A percentile compares a stretch with the other conserved stretches of the same genome.
Conservation (phyloP, 2,797 vertebrate genomes). For the Tangara arthus region DNA sequence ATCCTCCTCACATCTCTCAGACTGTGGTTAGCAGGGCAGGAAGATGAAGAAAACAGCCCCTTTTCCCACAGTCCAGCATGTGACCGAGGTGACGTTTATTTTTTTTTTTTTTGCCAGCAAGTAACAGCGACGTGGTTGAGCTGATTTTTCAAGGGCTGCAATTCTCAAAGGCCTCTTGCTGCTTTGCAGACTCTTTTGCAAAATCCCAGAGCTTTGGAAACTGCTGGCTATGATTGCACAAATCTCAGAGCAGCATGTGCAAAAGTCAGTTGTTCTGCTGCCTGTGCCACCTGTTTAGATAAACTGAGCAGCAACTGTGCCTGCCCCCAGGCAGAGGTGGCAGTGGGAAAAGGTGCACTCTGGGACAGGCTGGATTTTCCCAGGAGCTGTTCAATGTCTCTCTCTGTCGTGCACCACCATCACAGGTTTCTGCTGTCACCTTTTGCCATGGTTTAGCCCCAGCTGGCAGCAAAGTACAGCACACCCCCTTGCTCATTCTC, state of each 20-base stretch:
- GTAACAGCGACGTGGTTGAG: not conserved
- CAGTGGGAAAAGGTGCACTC: not conserved
- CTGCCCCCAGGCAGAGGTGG: not conserved
- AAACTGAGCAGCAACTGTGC: not conserved
- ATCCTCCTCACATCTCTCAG: not conserved
- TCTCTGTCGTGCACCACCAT: not conserved
- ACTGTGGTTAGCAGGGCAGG: not conserved
- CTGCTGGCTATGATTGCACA: not conserved
- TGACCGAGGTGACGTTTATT: not conserved
- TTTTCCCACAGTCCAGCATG: not conserved
- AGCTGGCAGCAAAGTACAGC: not conserved
- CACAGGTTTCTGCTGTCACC: not conserved
- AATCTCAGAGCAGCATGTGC: not conserved
- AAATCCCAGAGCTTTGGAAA: constrained; percentile 11
- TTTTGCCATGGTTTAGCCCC: not conserved
- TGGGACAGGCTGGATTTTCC: not conserved
- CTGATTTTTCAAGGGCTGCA: not conserved
- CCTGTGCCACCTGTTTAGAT: not conserved
- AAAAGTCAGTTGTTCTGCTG: not conserved
- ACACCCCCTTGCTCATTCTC: rapidly evolving
- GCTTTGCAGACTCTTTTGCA: not conserved
- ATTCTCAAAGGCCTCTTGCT: not conserved
- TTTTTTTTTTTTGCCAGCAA: not conserved
- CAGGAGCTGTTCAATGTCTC: not conserved
- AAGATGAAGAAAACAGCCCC: not conserved